Base-by-base conservation (phyloP, 2,113 vertebrate genomes). In the Ploceus nigricollis region DNA sequence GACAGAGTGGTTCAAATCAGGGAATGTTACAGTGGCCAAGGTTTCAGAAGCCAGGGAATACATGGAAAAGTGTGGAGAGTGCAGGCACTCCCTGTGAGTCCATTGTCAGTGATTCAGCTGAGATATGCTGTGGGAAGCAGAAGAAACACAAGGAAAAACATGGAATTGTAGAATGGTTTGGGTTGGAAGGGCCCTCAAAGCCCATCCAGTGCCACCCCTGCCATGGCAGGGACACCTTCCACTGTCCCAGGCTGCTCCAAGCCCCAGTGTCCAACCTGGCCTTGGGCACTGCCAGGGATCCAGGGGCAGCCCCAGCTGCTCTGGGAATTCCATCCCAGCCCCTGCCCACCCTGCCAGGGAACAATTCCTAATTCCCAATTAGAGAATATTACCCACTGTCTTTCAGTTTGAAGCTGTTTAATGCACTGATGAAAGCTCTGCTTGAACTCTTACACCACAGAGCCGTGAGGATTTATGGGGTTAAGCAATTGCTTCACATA, bases 171-270 rank as follows among this genome's bases (percentile, higher is more conserved):
- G 63, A 77, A 20, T 48, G 12, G 17, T 31, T 76, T 11, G 70
- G 30, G 10, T 13, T 35, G 30, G 39, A 47, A 60, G 3, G 16
- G 11, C 35, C 3, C 6, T 54, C 10, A 47, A 31, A 60, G 0
- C 0, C 1, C 39, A 45, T 0, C 53, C 22, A 15, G 4, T 42
- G 0, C 25, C 42, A 48, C 13, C 21, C 57, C 16, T 7, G 25
- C 35, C 31, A 27, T 37, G 68, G 21, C 66, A 72, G 58, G 31
- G 58, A 24, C 77, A 20, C 33, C 37, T 89, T 0, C 53, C 78
- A 39, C 45, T 39, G n/a, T 24, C 6, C 77, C 77, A 89, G 68
- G 33, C 25, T 73, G 60, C 19, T 81, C 77, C 13, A 22, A 58
- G 83, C 39, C 54, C 64, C 25, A 64, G 0, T 54, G 14, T 27